A percentile compares a stretch with the other conserved stretches of the same genome.
These are phyloP conservation scores for Synodontis membranacea DNA, from an alignment of 2,113 vertebrate species.

Conservation along the genomic window DNA sequence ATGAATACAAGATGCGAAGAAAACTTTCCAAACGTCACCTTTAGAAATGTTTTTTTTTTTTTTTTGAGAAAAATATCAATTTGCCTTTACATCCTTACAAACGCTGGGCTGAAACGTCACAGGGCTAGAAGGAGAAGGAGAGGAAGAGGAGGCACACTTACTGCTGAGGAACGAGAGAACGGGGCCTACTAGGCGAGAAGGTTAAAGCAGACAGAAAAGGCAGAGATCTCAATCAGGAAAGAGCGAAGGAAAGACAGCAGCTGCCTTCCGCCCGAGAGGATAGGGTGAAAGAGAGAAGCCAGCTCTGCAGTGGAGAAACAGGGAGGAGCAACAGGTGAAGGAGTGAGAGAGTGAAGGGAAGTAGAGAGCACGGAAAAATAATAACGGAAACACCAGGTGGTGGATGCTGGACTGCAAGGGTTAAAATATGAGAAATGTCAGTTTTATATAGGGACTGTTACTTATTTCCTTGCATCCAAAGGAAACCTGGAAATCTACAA, in stretches of 20 bases:
- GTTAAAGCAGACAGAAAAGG: conserved; percentile 54
- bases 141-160: conserved; percentile 66
- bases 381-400: not conserved
- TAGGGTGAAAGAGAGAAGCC: conserved; percentile 61
- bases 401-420: not conserved
- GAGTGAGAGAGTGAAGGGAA: not conserved
- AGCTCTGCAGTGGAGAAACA: conserved; percentile 66
- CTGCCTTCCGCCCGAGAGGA: conserved; percentile 61
- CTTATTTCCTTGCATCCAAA: not conserved
- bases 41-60: not conserved
- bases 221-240: conserved; percentile 64
- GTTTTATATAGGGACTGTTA: not conserved
- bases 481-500: not conserved
- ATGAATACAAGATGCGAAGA: not conserved
- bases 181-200: conserved; percentile 57
- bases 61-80: not conserved
- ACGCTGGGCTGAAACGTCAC: too few relatives aligned
- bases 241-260: conserved; percentile 66
- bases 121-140: conserved; percentile 21
- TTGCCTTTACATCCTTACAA: not conserved
- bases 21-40: not conserved
- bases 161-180: conserved; percentile 61
- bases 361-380: conserved; percentile 6
- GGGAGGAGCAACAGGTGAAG: conserved; percentile 48
- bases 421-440: too few relatives aligned